Percentiles rank a stretch among this genome's conserved stretches.
These are phyloP conservation scores for Venustaconcha ellipsiformis DNA, from an alignment of 1,140 invertebrate genomes.

Conservation along the genomic window DNA sequence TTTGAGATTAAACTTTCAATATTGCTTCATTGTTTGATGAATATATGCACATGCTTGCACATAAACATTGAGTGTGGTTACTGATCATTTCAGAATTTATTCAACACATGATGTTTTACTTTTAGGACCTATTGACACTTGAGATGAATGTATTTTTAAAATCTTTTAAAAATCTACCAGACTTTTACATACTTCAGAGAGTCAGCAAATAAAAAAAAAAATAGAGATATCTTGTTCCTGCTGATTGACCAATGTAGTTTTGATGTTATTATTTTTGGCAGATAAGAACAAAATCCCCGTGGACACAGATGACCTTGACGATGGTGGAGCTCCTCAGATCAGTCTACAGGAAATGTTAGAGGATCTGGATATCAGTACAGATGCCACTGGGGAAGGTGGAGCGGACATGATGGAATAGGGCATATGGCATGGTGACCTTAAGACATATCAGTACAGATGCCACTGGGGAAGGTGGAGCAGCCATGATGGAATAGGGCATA, in stretches of 20 bases:
- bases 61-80: no score
- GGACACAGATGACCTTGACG: constrained; percentile 69
- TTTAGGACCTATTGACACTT: background rate
- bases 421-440: background rate
- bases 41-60: no score
- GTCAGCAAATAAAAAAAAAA: background rate
- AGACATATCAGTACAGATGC: constrained; percentile 61
- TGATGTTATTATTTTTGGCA: constrained; percentile 36
- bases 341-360: constrained; percentile 98
- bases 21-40: no score
- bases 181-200: background rate
- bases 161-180: background rate
- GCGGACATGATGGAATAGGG: constrained; percentile 62
- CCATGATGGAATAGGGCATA: constrained; percentile 60
- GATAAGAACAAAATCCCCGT: constrained; percentile 68
- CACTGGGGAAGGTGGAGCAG: constrained; percentile 63
- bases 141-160: background rate
- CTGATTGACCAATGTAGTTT: constrained; percentile 1
- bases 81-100: no score
- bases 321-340: constrained; percentile 83
- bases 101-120: no score
- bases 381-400: constrained; percentile 66
- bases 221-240: background rate
- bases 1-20: no score
- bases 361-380: constrained; percentile 77